Base-by-base conservation (phyloP, 2,888 invertebrate genomes). In the Metallyticus violacea region DNA sequence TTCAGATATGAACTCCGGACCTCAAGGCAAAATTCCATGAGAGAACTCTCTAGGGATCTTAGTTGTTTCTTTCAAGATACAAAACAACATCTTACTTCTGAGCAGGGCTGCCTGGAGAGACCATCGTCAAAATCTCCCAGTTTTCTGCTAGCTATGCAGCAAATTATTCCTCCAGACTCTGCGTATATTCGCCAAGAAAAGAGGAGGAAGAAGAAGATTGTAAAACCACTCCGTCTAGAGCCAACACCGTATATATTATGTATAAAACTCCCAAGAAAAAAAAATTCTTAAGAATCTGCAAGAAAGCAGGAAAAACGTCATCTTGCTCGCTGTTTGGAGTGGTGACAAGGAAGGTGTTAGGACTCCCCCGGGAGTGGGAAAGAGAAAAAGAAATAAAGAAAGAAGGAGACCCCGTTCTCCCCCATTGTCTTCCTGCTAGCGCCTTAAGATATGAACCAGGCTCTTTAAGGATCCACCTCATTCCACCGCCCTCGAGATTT, bases 291-390 rank as follows among this genome's bases (percentile, higher is more conserved):
- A 83, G 77, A 83, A 83, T 83, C 77, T 83, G 83, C 83, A 83
- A 83, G 83, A 83, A 83, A 83, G 83, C 83, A 83, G 77, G 83
- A 83, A 83, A 83, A 28, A 83, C 83, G 82, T 76, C 83, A 83
- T 83, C 83, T 26, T 26, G 9, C 62, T 62, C 76, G 62, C 76
- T 82, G 82, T 82, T 82, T 62, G 40, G 40, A 62, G 40, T 62
- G 40, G 40, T 22, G 40, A 62, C 40, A 62, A 62, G 40, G 40
- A 62, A 62, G 40, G 40, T 62, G 40, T 62, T 62, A 62, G 40
- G 40, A 15, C 40, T 62, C 40, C 40, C 40, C 15, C 40, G 40
- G 40, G 40, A 62, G 40, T 62, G 40, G 40, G 40, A 62, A 62
- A 62, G 40, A 62, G 40, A 62, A 62, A 62, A 62, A 62, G 40